Evolutionary conservation across 2,888 invertebrate genomes (phyloP).

Genomic region (Atrina japonica): DNA sequence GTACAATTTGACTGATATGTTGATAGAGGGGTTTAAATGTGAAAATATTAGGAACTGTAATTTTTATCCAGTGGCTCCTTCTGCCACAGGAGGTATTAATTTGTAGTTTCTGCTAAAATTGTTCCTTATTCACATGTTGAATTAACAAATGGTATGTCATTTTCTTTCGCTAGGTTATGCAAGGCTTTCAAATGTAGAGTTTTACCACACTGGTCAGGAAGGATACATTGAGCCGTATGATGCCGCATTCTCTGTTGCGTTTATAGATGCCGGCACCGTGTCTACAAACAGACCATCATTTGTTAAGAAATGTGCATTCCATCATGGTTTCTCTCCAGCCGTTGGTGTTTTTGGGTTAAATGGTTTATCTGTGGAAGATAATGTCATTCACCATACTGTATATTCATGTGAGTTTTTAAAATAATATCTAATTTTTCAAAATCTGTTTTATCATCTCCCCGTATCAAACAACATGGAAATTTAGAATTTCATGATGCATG

Average conservation of each 20-base stretch:
- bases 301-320: conserved; percentile 69
- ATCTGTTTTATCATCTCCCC: no score
- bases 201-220: conserved; percentile 73
- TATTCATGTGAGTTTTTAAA: conserved; percentile 61
- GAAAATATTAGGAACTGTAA: no score
- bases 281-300: conserved; percentile 63
- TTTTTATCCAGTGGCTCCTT: no score
- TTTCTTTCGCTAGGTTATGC: conserved; percentile 67
- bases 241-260: conserved; percentile 70
- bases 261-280: conserved; percentile 64
- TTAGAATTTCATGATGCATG: no score
- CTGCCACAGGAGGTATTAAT: no score
- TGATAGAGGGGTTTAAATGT: no score
- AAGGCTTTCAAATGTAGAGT: conserved; percentile 72
- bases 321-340: conserved; percentile 73
- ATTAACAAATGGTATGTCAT: background rate
- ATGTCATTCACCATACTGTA: conserved; percentile 71
- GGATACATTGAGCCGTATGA: conserved; percentile 70
- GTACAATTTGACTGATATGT: no score
- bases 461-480: no score
- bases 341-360: conserved; percentile 69
- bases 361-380: conserved; percentile 66
- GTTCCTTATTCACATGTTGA: background rate
- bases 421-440: background rate
- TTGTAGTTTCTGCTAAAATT: background rate